These are phyloP conservation scores for Meteorus colon DNA, from an alignment of 2,888 invertebrate species.

Conservation along the genomic window DNA sequence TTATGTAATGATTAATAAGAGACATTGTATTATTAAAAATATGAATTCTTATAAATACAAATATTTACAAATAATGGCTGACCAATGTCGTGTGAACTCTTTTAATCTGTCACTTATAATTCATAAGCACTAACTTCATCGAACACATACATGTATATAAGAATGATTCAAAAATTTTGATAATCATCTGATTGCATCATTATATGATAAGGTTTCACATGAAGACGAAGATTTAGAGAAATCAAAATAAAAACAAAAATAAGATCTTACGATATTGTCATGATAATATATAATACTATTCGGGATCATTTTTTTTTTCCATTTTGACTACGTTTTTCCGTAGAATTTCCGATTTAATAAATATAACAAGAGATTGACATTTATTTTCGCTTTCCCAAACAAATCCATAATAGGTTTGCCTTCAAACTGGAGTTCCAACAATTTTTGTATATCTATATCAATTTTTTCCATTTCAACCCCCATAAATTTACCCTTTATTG, in stretches of 20 bases:
- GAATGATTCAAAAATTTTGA: not conserved
- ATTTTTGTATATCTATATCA: slow-evolving; percentile 82
- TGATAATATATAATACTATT: slow-evolving; percentile 3
- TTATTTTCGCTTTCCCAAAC: slow-evolving; percentile 86
- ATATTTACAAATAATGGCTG: slow-evolving; percentile 54
- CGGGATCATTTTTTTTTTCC: not conserved
- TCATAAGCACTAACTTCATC: not conserved
- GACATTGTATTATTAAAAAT: slow-evolving; percentile 58
- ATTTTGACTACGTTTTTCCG: slow-evolving; percentile 74
- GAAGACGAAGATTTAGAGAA: not conserved
- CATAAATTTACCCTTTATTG: slow-evolving; percentile 84
- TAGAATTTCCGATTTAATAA: slow-evolving; percentile 86
- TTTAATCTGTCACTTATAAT: slow-evolving; percentile 21
- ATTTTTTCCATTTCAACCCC: slow-evolving; percentile 84
- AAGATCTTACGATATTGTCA: not conserved
- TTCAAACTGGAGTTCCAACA: slow-evolving; percentile 85
- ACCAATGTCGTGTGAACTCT: slow-evolving; percentile 20
- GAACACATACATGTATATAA: not conserved
- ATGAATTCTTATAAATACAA: slow-evolving; percentile 53
- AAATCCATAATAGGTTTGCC: slow-evolving; percentile 85
- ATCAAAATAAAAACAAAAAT: not conserved
- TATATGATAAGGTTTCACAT: not conserved
- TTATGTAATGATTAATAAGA: slow-evolving; percentile 50
- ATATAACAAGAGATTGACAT: slow-evolving; percentile 84
- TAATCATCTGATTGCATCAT: not conserved